These are phyloP conservation scores for Ammospiza caudacuta DNA, from an alignment of 2,113 vertebrate species.

Conservation along the genomic window DNA sequence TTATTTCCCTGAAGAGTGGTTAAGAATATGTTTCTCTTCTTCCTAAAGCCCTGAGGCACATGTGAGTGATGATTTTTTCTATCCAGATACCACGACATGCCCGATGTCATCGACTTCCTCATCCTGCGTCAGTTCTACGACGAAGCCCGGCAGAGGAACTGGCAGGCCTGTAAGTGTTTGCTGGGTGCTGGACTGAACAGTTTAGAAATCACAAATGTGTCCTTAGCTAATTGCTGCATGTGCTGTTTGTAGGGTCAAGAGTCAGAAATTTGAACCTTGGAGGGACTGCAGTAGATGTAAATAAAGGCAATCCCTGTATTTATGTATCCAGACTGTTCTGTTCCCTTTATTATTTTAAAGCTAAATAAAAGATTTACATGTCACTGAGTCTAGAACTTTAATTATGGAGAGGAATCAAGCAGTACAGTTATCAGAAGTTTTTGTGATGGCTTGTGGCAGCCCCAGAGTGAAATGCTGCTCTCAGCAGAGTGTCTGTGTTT, in stretches of 20 bases:
- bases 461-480: background rate
- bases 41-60: background rate
- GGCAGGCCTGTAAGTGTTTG: conserved; percentile 87
- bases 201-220: background rate
- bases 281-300: background rate
- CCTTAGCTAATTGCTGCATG: background rate
- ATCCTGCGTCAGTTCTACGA: conserved; percentile 94
- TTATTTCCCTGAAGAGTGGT: background rate
- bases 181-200: background rate
- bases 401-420: background rate
- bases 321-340: background rate
- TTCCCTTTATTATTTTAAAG: background rate
- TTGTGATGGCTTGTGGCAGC: background rate
- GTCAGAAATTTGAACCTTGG: background rate
- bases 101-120: conserved; percentile 97
- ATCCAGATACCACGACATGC: conserved; percentile 96
- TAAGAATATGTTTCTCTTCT: background rate
- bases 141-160: conserved; percentile 89
- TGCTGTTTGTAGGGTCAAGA: background rate
- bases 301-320: no score
- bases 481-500: background rate
- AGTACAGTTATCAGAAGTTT: background rate
- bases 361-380: background rate
- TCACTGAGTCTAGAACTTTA: background rate
- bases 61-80: background rate